Evolutionary conservation across 2,888 invertebrate genomes (phyloP), one percentile per base, ranked within the genome.

Genomic region (Noctua comes): DNA sequence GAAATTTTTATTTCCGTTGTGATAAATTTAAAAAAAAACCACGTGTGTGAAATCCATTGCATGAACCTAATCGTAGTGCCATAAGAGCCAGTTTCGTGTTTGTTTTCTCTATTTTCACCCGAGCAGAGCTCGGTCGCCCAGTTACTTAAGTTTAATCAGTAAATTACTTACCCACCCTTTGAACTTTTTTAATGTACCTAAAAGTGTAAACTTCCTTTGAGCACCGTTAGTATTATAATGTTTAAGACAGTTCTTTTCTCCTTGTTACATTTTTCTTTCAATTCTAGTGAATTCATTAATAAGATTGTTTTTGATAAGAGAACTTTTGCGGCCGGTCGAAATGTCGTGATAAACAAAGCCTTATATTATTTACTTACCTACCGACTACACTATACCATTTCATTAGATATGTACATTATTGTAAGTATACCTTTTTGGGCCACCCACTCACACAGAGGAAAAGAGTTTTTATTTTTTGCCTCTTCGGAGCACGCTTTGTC

Each of bases 401-500:
- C 88, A 90, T 90, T 89, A 87, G 80, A 80, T 87, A 88, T 80
- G 73, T 81, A 86, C 86, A 87, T 87, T 86, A 86, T 84, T 88
- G 83, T 83, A 84, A 84, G 81, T 86, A 86, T 84, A 85, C 81
- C 68, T 81, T 87, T 82, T 75, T 87, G 72, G 82, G 83, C 77
- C 83, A 77, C 87, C 88, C 86, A 83, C 87, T 85, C 88, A 86
- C 83, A 82, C 90, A 85, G 84, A 90, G 88, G 76, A 86, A 93
- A 91, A 92, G 88, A 89, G 88, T 91, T 93, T 92, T 91, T 91
- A 90, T 93, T 93, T 93, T 90, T 92, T 92, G 91, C 91, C 91
- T 88, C 91, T 92, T 90, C 88, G 85, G 86, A 91, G 90, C 92
- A 91, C 93, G 92, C 91, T 92, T 93, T 93, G 93, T 93, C 94